Evolutionary conservation across 2,113 vertebrate species (phyloP), one percentile per base, ranked within the genome.

Genomic region (Chiloscyllium plagiosum): DNA sequence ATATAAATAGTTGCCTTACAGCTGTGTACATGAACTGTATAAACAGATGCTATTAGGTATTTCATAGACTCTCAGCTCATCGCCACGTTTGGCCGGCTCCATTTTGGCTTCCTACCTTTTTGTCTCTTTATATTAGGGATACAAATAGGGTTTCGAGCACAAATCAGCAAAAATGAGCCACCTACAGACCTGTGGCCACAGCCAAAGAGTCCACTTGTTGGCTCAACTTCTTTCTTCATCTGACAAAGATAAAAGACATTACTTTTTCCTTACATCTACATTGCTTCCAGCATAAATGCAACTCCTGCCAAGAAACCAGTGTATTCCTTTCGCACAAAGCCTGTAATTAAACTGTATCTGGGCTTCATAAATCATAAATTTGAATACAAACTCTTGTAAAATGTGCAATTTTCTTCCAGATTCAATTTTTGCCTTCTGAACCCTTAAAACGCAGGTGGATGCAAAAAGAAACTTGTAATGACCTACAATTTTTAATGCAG

Each of bases 341-440:
- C 61, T 93, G 89, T 66, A 93, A 93, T 66, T 93, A 68, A 93
- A 68, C 66, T 3, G n/a, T 37, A 56, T 19, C 56, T 15, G n/a
- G 80, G n/a, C 29, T 93, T 93, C 89, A 93, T 93, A 66, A 93
- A 93, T 68, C 89, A 68, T 66, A 66, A 66, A 93, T 37, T 19
- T 68, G 89, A 65, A 66, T 24, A 1, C 10, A 33, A 93, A 93
- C n/a, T 93, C 89, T 10, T 17, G 61, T 37, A 93, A 93, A 93
- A 93, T 37, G 89, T 42, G 61, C 33, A 93, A 93, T n/a, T 66
- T 93, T 66, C 33, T 66, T 93, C 61, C 87, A 90, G n/a, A n/a
- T 76, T 76, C 72, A n/a, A 83, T 47, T 83, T 83, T 83, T 83
- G 37, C 37, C 80, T 66, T 22, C 65, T 2, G 2, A 87, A 33